Evolutionary conservation across 2,888 invertebrate species (phyloP), one percentile per base, ranked within the genome.

Genomic region (Polymixis lichenea): DNA sequence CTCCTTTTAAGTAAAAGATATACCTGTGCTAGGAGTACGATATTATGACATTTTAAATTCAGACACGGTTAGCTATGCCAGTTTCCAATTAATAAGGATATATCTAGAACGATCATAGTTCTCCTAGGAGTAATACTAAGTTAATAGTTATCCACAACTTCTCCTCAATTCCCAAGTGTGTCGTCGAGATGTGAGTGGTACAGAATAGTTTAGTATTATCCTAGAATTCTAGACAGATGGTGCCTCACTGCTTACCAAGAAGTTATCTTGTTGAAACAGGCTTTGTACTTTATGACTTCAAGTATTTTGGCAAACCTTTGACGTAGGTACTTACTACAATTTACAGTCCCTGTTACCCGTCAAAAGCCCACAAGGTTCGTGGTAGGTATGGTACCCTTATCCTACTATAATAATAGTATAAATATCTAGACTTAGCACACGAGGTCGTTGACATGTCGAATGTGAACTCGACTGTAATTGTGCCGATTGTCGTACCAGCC

Each of bases 61-160:
- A 51, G n/a, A 8, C 15, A 78, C 1, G 19, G 64, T 25, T 61
- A 55, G 25, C 62, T 5, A 65, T 43, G 17, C 1, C 15, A 77
- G 51, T 17, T 13, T 17, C 22, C 15, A 72, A 58, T 80, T 51
- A 56, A 49, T 66, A 38, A 43, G 13, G 22, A 69, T 68, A 64
- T 64, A 28, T 74, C 58, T 60, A 66, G 17, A 17, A 82, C 28
- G n/a, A 38, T n/a, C n/a, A 49, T 15, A 61, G 60, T 61, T 22
- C 51, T 80, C 62, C 25, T n/a, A 77, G 70, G 70, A 71, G 28
- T 66, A 53, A 70, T 62, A 58, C 19, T 11, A 67, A 61, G 28
- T 69, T 65, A 75, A 43, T 17, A 58, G 69, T 51, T 46, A 51
- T 46, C 46, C 22, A 55, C 43, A 75, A 76, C 22, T 77, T 46